Evolutionary conservation across 2,888 invertebrate species (phyloP), one percentile per base, ranked within the genome.

Genomic region (Disparrhopalites patrizii): DNA sequence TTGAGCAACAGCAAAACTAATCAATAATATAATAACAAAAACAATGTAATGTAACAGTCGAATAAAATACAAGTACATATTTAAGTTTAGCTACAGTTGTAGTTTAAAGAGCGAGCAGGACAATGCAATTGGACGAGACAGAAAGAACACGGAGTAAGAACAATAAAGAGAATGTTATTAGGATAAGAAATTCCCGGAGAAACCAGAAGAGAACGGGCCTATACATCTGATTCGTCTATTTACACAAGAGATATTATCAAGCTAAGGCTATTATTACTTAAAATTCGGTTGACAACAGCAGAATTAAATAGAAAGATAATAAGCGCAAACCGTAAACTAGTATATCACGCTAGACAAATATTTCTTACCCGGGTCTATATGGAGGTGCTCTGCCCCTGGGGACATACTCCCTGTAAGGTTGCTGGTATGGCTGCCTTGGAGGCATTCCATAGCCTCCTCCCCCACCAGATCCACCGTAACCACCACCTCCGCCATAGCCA

Each of bases 311-410:
- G 52, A 52, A 47, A 47, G 18, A n/a, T n/a, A 47, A 47, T 7
- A n/a, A 47, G 47, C n/a, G 47, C 8, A 7, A n/a, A n/a, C n/a
- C n/a, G n/a, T n/a, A n/a, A n/a, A n/a, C n/a, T n/a, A n/a, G n/a
- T n/a, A n/a, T n/a, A n/a, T n/a, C n/a, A n/a, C n/a, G 15, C 40
- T 7, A 4, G 13, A 40, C 3, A 40, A 4, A 50, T 15, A 30
- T 28, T 1, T 13, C 63, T 63, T 47, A 63, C 63, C 64, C 64
- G 15, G 56, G 10, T 33, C 64, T 38, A 28, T 18, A 40, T 8
- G 38, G 55, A 4, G 56, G 63, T 71, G 79, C 81, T 50, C 81
- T 79, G 30, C 84, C 84, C 18, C 84, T 80, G 10, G 68, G 58
- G 50, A 63, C 68, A 40, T 70, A 70, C 7, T 52, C 62, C 50